Base-by-base conservation (phyloP, 2,113 vertebrate species). In the Pteruthius melanotis region DNA sequence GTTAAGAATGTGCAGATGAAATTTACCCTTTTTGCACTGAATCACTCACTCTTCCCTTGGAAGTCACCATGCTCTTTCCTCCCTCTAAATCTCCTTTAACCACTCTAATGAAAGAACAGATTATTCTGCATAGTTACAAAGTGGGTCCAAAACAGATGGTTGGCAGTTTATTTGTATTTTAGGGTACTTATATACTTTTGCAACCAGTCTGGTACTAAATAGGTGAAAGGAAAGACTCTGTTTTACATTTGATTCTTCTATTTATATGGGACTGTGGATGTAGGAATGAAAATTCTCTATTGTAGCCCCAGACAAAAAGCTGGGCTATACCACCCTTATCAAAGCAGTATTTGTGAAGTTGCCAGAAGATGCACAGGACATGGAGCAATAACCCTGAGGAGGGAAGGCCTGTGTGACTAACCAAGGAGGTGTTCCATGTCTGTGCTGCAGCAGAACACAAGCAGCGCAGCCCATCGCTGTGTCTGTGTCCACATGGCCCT, bases 11-110 rank as follows among this genome's bases (percentile, higher is more conserved):
- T 97, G 96, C 98, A 96, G 97, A 97, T 95, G 93, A 98, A 98
- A 98, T 98, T 98, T 93, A 98, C 97, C 97, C 97, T 98, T 98
- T 98, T 97, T 98, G 96, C 97, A 98, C 96, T 82, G 92, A 98
- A 98, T 97, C 96, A 96, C 93, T 98, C 87, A 90, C 97, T 98
- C 87, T 97, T 94, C 79, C 96, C 92, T 95, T 97, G 88, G 95
- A 98, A 97, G 96, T 96, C 93, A 93, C 93, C 94, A 93, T 95
- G 96, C 93, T 96, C 97, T 94, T 96, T 89, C 71, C 95, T 95
- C 84, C 95, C 92, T 91, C 94, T 80, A 96, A 93, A 92, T 89
- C 92, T 86, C 95, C 91, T 96, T 97, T 92, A 94, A 91, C 91
- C 17, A 27, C 85, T 90, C 85, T 75, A 89, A 92, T 93, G 89